Evolutionary conservation across 2,888 invertebrate species (phyloP), one percentile per base, ranked within the genome.

Genomic region (Leptopterna dolabrata): DNA sequence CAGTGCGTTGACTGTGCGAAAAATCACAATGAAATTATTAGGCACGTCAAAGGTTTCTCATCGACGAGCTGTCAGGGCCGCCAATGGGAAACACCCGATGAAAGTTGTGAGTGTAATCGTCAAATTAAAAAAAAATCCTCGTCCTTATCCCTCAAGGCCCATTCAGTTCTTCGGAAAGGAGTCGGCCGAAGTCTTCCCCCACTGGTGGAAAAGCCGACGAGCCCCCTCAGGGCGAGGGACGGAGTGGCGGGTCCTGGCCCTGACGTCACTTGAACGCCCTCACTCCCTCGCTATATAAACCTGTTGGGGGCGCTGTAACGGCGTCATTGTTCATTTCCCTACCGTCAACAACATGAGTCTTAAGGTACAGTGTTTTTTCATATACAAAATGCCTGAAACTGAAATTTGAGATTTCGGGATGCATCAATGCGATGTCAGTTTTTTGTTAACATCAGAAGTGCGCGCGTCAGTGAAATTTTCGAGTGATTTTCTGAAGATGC

Each of bases 251-350:
- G 30, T 30, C 11, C 30, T 19, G 0, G 24, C 78, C 45, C 19
- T 78, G 78, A 78, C 78, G 45, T 78, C 78, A 45, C 47, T 29
- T 1, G 14, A 78, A 16, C 45, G 6, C 76, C 81, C 55, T 55
- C 51, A 78, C 41, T 81, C 81, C 55, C 11, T 36, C 81, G 27
- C 81, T 81, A 81, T 81, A 81, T 81, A 81, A 81, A 81, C 81
- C 81, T 55, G 14, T n/a, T 29, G 81, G 55, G 81, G 51, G 51
- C 36, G 51, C 30, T 16, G 16, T 16, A 11, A 30, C n/a, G 55
- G 55, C 81, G 55, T 81, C 81, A 81, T 81, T 81, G 81, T 81
- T 81, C 81, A 81, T 81, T 55, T 76, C 36, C 51, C 30, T 81
- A 81, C 9, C 43, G 51, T 81, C 81, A 24, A 45, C 81, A 24